Base-by-base conservation (phyloP, 2,888 invertebrate species). In the Hemaris fuciformis region DNA sequence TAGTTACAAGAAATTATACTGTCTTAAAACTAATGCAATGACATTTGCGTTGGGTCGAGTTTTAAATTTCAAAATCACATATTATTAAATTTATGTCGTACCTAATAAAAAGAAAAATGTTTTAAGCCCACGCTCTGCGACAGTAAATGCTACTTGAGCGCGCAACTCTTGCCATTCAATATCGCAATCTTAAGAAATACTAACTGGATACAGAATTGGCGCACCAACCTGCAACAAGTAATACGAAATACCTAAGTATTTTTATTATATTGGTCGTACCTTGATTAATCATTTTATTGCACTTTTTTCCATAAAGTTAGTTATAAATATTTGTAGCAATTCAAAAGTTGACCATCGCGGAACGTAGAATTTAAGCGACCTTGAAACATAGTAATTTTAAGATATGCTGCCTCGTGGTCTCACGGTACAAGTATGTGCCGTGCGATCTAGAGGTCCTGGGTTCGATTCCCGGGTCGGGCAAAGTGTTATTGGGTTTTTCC, bases 121-220 rank as follows among this genome's bases (percentile, higher is more conserved):
- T 65, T 66, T 62, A 69, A 76, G 73, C 60, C 65, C 69, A 79
- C 71, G 67, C 67, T 75, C 64, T 60, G 73, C 73, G 72, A 73
- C 68, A 74, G 75, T 80, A 77, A 83, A 80, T 76, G 81, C 73
- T 75, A 80, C 79, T 83, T 77, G 77, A 76, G 76, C 74, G 74
- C 74, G 77, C 81, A 80, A 81, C 77, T 83, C 76, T 79, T 73
- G 77, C 78, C 75, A 81, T 84, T 83, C 79, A 83, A 82, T 87
- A 83, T 83, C 83, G 85, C 84, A 88, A 86, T 84, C 71, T 87
- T 87, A 83, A 78, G 88, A 88, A 88, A 87, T 84, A 83, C 74
- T 81, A 85, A 84, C 84, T 85, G 77, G 81, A 83, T 84, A 79
- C 75, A 81, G 81, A 80, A 84, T 81, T 85, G 79, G 80, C 77